Percentiles rank a stretch among this genome's conserved stretches.
phyloP scores from a whole-genome alignment of 2,113 vertebrate species.

The Pimephales promelas region DNA sequence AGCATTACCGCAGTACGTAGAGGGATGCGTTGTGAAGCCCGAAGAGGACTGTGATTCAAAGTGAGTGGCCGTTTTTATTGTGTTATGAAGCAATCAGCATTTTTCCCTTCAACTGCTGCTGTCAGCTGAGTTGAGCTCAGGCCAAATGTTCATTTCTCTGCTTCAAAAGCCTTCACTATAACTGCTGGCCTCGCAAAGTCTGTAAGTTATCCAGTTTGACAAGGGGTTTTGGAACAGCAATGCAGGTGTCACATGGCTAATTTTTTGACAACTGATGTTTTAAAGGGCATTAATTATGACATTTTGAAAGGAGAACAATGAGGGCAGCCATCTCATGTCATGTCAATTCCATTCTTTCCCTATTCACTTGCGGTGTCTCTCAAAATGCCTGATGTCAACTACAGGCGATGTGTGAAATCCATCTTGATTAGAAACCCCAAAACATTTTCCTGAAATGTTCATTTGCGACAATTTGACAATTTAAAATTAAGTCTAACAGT shows the following conservation, averaged over 20 bases:
- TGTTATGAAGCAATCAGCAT: neutral
- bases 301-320: neutral
- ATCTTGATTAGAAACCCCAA: no score
- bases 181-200: neutral
- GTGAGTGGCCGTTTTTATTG: conserved; percentile 46
- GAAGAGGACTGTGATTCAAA: conserved; percentile 33
- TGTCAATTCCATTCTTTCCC: neutral
- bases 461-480: no score
- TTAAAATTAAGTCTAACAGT: no score
- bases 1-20: conserved; percentile 40
- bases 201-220: conserved; percentile 1
- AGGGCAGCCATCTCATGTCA: neutral
- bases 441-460: no score
- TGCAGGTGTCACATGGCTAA: neutral
- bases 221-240: neutral
- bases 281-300: neutral
- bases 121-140: conserved; percentile 3
- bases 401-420: no score
- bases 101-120: neutral
- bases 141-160: conserved; percentile 4
- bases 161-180: neutral
- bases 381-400: no score
- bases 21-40: neutral
- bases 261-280: neutral
- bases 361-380: no score